Evolutionary conservation across 2,888 invertebrate species (phyloP), one percentile per base, ranked within the genome.

Genomic region (Gastracanthus pulcherrimus): DNA sequence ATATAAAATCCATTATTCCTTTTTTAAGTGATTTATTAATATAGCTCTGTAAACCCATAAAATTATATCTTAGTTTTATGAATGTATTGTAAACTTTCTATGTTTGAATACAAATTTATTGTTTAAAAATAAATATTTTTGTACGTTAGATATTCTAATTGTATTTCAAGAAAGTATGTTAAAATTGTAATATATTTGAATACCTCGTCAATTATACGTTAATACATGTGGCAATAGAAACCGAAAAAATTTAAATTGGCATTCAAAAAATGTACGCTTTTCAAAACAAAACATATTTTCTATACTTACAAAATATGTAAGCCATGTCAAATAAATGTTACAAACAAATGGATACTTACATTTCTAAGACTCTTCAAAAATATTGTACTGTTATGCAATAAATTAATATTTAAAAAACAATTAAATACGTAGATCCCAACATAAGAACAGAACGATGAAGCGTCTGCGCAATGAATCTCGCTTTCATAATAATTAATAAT

Each of bases 161-260:
- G 62, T 51, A 11, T 75, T 34, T 36, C 75, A 34, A 7, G 64
- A 75, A 75, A 75, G 75, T 75, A 16, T 75, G 64, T 64, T 75
- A 75, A 64, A 76, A 41, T 66, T 38, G 6, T 67, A 19, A 48
- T 29, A 26, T 38, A 41, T 67, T 76, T 48, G 51, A 76, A 76
- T 29, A 48, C 16, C 29, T 29, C 38, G 58, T 41, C n/a, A n/a
- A n/a, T 72, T 60, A 41, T 23, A 58, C 58, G 41, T 29, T 41
- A 58, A 31, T 62, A 11, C 19, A 60, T 31, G 34, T 11, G n/a
- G 3, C n/a, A 41, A 29, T 16, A 34, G 29, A n/a, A 19, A 23
- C 51, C 34, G 19, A 45, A 69, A 69, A 70, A 51, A 51, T 66
- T 26, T 51, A 70, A 41, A 70, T 51, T 23, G 34, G 34, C 34